Percentiles rank a stretch among this genome's conserved stretches.
Evolutionary conservation across 2,888 invertebrate species (phyloP).

Genomic region (Tholera decimalis): DNA sequence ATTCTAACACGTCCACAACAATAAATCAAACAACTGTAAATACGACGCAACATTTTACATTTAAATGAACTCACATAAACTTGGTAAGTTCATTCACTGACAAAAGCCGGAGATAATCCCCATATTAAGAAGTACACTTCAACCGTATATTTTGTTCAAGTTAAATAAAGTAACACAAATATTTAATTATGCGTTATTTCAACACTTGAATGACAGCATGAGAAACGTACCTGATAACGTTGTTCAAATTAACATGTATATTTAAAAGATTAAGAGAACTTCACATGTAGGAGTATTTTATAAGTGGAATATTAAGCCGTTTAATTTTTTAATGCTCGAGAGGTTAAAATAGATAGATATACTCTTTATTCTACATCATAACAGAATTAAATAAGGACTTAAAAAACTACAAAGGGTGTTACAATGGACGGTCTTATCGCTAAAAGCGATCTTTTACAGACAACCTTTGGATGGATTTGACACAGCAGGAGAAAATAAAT

Average conservation of each 20-base stretch:
- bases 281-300: slow-evolving; percentile 31
- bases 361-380: no score
- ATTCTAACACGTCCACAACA: slow-evolving; percentile 17
- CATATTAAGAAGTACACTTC: slow-evolving; percentile 50
- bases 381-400: no score
- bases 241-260: slow-evolving; percentile 58
- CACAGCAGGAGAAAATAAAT: no score
- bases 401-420: no score
- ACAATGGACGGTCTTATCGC: no score
- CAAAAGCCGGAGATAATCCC: slow-evolving; percentile 59
- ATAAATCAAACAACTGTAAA: slow-evolving; percentile 39
- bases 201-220: slow-evolving; percentile 65
- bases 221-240: slow-evolving; percentile 62
- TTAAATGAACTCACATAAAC: slow-evolving; percentile 46
- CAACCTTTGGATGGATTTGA: no score
- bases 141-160: slow-evolving; percentile 53
- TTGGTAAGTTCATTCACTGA: slow-evolving; percentile 57
- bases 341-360: no score
- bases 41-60: slow-evolving; percentile 42
- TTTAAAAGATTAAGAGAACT: slow-evolving; percentile 56
- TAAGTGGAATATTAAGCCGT: slow-evolving; percentile 30
- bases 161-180: slow-evolving; percentile 65
- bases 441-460: no score
- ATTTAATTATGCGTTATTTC: slow-evolving; percentile 68
- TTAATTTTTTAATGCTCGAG: slow-evolving; percentile 15